Evolutionary conservation across 2,888 invertebrate species (phyloP).

Genomic region (Apamea epomidion): DNA sequence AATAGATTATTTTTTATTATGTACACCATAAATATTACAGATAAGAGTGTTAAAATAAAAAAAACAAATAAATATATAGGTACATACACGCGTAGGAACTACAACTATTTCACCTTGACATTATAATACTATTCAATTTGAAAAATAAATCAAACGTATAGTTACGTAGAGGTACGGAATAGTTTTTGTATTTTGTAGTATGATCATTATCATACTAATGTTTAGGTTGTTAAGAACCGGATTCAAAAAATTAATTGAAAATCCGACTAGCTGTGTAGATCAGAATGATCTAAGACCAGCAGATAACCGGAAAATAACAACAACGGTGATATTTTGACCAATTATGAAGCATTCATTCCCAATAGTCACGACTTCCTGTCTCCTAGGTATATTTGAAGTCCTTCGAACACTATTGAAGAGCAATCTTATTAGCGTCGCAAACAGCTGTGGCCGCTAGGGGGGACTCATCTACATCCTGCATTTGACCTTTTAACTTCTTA

Average conservation of each 20-base stretch:
- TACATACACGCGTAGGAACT: constrained; percentile 28
- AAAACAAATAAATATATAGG: neutral
- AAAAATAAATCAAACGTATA: constrained; percentile 1
- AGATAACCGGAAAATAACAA: constrained; percentile 20
- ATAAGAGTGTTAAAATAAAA: too few species aligned
- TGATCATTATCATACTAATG: constrained; percentile 24
- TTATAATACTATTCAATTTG: constrained; percentile 31
- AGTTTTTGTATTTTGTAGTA: neutral
- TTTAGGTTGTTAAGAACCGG: constrained; percentile 21
- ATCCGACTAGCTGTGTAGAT: neutral
- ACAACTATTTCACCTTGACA: constrained; percentile 49
- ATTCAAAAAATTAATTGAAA: constrained; percentile 4
- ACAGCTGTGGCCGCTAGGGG: neutral
- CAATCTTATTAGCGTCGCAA: neutral
- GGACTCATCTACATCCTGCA: neutral
- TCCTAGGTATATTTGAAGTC: constrained; percentile 1
- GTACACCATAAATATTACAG: too few species aligned
- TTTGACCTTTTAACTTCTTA: neutral
- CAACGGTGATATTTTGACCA: constrained; percentile 20
- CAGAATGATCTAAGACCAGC: neutral
- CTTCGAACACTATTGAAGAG: constrained; percentile 26
- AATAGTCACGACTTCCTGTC: constrained; percentile 14
- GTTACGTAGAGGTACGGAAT: neutral
- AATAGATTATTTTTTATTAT: neutral
- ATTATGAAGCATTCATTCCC: constrained; percentile 27